A percentile compares a stretch with the other conserved stretches of the same genome.
Evolutionary conservation across 2,797 vertebrate genomes (phyloP).

Genomic region (Premnoplex brunnescens): DNA sequence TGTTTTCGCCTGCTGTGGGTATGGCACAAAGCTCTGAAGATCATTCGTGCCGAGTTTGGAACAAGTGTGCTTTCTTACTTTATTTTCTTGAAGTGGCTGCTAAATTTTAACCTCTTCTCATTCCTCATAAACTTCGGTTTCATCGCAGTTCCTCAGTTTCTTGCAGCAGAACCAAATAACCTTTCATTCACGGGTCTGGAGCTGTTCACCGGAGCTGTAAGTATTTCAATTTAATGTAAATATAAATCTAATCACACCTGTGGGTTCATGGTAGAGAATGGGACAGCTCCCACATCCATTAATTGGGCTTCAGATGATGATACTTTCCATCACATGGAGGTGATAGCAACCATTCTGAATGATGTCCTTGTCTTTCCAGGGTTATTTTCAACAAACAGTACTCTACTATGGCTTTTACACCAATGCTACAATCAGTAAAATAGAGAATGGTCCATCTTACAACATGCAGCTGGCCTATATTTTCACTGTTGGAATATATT

Average conservation of each 20-base stretch:
- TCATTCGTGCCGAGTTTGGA: constrained; percentile 90
- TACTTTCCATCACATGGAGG: background rate
- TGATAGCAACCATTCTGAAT: background rate
- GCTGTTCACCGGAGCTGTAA: constrained; percentile 89
- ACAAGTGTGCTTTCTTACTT: constrained; percentile 94
- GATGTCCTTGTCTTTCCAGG: constrained; percentile 73
- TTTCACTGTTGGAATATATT: constrained; percentile 87
- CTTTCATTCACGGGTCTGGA: constrained; percentile 88
- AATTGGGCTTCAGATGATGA: background rate
- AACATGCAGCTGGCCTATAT: constrained; percentile 94
- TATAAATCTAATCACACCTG: background rate
- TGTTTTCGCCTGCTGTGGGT: constrained; percentile 70
- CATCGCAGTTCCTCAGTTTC: constrained; percentile 87
- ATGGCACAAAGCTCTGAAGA: constrained; percentile 88
- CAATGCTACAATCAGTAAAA: constrained; percentile 72
- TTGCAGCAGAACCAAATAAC: constrained; percentile 61
- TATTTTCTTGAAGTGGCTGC: constrained; percentile 90
- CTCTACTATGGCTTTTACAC: constrained; percentile 94
- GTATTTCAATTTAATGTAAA: constrained; percentile 50
- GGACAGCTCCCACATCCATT: background rate
- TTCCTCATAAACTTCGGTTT: constrained; percentile 94
- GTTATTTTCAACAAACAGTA: constrained; percentile 87
- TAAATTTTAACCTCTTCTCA: constrained; percentile 91
- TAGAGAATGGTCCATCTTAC: constrained; percentile 67
- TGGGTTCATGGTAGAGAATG: background rate